These are phyloP conservation scores for Scaptomyza caliginosa DNA, from an alignment of 2,888 invertebrate genomes.

Conservation along the genomic window DNA sequence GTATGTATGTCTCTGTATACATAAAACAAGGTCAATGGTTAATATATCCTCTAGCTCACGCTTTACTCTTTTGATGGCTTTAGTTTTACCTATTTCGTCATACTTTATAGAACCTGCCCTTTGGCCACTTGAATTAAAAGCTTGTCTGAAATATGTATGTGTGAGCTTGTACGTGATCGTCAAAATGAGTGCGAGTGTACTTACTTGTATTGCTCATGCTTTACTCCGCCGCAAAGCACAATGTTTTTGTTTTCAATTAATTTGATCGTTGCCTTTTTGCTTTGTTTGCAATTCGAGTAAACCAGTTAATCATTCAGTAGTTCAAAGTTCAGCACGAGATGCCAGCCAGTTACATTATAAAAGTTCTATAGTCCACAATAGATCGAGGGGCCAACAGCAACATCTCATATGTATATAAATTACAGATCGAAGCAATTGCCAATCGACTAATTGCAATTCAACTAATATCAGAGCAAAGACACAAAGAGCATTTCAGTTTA, in stretches of 20 bases:
- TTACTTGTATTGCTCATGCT: slow-evolving; percentile 31
- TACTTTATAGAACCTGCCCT: neutral
- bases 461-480: neutral
- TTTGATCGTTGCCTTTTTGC: slow-evolving; percentile 30
- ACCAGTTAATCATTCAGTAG: slow-evolving; percentile 10
- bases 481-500: slow-evolving; percentile 18
- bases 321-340: slow-evolving; percentile 47
- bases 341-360: slow-evolving; percentile 9
- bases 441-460: neutral
- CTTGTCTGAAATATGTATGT: slow-evolving; percentile 14
- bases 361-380: slow-evolving; percentile 6
- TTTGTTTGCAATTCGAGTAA: slow-evolving; percentile 39
- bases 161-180: slow-evolving; percentile 10
- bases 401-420: neutral
- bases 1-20: neutral
- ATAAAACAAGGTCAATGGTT: slow-evolving; percentile 43
- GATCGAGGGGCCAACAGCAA: neutral
- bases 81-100: neutral
- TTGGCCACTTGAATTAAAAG: slow-evolving; percentile 16
- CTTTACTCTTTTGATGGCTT: neutral
- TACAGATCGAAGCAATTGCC: neutral
- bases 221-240: slow-evolving; percentile 31
- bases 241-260: slow-evolving; percentile 39
- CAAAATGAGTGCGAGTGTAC: slow-evolving; percentile 32
- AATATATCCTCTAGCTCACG: neutral